Evolutionary conservation across 2,888 invertebrate genomes (phyloP), one percentile per base, ranked within the genome.

Genomic region (Slavum lentiscoides): DNA sequence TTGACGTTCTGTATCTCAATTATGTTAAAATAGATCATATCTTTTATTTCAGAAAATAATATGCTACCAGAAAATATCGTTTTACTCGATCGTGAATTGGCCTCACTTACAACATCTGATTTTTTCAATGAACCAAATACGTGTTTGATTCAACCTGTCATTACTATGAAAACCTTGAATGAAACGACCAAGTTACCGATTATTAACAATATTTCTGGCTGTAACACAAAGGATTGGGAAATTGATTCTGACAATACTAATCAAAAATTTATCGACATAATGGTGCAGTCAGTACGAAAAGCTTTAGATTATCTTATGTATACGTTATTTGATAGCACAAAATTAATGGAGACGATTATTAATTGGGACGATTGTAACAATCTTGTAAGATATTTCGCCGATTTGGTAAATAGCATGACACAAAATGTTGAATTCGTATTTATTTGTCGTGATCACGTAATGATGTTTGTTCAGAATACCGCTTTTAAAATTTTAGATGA

Each of bases 101-200:
- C 68, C 49, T 75, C 58, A 43, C 8, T 6, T 59, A 68, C 30
- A 59, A 30, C n/a, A 59, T 21, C 53, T 55, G 53, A 53, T 21
- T 37, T 13, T 0, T 19, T 58, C 53, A 13, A 39, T 70, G 55
- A 64, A 43, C 11, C 70, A 66, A 58, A 43, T 64, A 58, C 49
- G 11, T 64, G 39, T 72, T 64, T 80, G 23, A 9, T 80, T 23
- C 80, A 80, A 64, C 62, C 80, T 43, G 13, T 80, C 8, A 72
- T 80, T 11, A 80, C 80, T 43, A 66, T 80, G 72, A 70, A 72
- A 23, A 64, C 53, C 19, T 80, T 80, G 6, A 64, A 64, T 11
- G 64, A 39, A 43, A 72, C 23, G 13, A 43, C 9, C 2, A 30
- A 30, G 30, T 30, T 30, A 30, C 30, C 30, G 4, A 30, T 30